Evolutionary conservation across 1,140 invertebrate genomes (phyloP).

Genomic region (Drosophila sturtevanti): DNA sequence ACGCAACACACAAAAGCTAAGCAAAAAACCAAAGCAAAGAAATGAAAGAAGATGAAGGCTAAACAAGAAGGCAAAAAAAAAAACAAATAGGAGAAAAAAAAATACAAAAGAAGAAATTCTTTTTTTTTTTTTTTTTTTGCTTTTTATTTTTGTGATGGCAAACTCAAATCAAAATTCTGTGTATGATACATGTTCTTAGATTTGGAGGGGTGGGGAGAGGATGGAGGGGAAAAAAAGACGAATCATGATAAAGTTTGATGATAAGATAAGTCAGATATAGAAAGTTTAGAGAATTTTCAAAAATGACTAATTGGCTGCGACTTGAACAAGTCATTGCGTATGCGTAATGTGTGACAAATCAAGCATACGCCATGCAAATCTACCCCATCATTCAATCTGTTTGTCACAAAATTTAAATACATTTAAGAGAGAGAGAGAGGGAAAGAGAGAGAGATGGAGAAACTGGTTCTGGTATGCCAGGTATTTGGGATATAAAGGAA

Average conservation of each 20-base stretch:
- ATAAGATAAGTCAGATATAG: background rate
- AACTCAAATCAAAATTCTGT: conserved; percentile 74
- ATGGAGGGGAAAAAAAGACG: background rate
- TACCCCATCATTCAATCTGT: conserved; percentile 23
- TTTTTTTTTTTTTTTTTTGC: too few relatives aligned
- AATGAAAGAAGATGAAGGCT: conserved; percentile 12
- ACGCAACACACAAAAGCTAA: conserved; percentile 38
- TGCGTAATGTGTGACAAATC: conserved; percentile 77
- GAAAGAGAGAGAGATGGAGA: background rate
- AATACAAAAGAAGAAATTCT: too few relatives aligned
- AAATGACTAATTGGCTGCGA: conserved; percentile 62
- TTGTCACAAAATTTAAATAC: conserved; percentile 31
- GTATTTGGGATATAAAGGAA: conserved; percentile 18
- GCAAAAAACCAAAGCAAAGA: background rate
- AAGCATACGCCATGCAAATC: conserved; percentile 69
- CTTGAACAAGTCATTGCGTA: conserved; percentile 48
- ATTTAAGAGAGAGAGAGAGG: background rate
- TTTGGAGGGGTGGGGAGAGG: background rate
- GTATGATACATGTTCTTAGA: conserved; percentile 56
- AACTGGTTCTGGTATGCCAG: background rate
- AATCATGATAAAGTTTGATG: background rate
- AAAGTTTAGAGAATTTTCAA: conserved; percentile 56
- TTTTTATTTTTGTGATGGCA: conserved; percentile 24
- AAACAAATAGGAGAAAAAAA: conserved; percentile 32
- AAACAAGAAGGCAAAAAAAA: conserved; percentile 29